phyloP scores from a whole-genome alignment of 2,113 vertebrate species.

The Protobothrops mucrosquamatus region DNA sequence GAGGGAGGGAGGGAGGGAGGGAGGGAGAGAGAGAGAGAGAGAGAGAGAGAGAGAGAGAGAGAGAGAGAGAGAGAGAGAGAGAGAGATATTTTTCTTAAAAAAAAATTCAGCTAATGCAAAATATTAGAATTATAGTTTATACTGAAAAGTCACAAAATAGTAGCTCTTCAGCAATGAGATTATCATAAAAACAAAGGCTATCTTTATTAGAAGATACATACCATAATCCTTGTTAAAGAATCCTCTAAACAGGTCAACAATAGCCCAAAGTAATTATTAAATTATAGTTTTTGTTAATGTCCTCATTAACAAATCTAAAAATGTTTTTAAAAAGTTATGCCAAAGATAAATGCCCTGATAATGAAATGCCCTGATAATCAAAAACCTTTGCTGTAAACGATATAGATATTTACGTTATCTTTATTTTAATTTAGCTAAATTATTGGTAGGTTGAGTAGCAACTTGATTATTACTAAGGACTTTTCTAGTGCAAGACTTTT shows the following conservation, averaged over 20 bases:
- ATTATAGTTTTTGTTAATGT: neutral
- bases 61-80: too few relatives aligned
- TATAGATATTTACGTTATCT: neutral
- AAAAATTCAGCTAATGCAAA: neutral
- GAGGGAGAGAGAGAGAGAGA: too few relatives aligned
- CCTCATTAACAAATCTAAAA: neutral
- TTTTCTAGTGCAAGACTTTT: neutral
- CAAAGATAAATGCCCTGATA: neutral
- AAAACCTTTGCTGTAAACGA: neutral
- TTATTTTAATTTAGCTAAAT: too few relatives aligned
- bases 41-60: too few relatives aligned
- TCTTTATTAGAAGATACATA: neutral
- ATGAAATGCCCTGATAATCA: neutral
- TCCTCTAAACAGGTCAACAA: neutral
- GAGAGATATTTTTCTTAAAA: too few relatives aligned
- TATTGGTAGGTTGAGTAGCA: neutral
- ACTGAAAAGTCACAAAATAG: conserved; percentile 1
- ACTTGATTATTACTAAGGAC: neutral
- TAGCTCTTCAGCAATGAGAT: neutral
- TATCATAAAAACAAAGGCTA: neutral
- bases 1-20: too few relatives aligned
- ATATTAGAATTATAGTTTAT: neutral
- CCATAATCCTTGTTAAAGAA: neutral
- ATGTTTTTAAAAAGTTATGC: neutral
- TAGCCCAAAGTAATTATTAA: neutral